Evolutionary conservation across 2,888 invertebrate genomes (phyloP), one percentile per base, ranked within the genome.

Genomic region (Orthosia cruda): DNA sequence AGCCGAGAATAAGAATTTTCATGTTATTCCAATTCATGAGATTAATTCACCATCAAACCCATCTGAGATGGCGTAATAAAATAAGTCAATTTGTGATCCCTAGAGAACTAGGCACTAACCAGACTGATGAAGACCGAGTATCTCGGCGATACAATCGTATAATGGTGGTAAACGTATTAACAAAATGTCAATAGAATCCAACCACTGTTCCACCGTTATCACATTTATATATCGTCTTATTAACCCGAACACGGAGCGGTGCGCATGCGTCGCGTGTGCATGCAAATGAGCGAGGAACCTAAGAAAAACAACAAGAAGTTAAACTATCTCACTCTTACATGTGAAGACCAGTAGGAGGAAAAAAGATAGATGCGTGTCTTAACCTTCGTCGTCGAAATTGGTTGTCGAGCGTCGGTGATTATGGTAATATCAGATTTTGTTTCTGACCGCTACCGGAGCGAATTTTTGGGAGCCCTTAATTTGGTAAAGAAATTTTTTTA

Each of bases 211-310:
- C 85, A 88, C 92, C 91, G 94, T 92, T 94, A 93, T 90, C 91
- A 86, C 82, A 89, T 75, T 79, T 77, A 90, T 89, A 92, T 91
- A 93, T 91, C 91, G 87, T 87, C 93, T 93, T 94, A 93, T 93
- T 93, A 93, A 91, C 89, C 85, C 66, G 86, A 86, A 89, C 91
- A 91, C 88, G 87, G 80, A 84, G 84, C 76, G 79, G 83, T 90
- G 90, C 90, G 89, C 87, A 62, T 81, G 87, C 83, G 84, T 83
- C 75, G 77, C 86, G 89, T 86, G 85, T 90, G 90, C 92, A 93
- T 94, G 94, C 92, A 92, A 91, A 93, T 92, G 87, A 90, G 86
- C 77, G 57, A 61, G 72, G 75, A 80, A 63, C 71, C 79, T 81
- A 87, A 86, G 82, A 71, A 81, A 77, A 81, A 81, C 73, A 65